A percentile compares a stretch with the other conserved stretches of the same genome.
phyloP scores from a whole-genome alignment of 2,113 vertebrate species.

The Dicaeum eximium region DNA sequence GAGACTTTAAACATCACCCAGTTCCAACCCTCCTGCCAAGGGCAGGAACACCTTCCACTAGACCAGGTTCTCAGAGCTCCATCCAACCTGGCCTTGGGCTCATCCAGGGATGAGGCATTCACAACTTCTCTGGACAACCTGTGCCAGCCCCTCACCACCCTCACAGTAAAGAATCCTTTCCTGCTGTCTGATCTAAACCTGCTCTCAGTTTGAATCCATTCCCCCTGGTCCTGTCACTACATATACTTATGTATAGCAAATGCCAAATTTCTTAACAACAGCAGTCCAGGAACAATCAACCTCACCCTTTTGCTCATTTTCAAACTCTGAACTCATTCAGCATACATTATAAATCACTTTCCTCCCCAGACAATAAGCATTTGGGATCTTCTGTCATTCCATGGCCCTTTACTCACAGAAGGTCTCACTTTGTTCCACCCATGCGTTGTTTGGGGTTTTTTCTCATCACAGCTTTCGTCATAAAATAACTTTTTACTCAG shows the following conservation, averaged over 20 bases:
- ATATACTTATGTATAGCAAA: not conserved
- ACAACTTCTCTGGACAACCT: not conserved
- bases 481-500: not conserved
- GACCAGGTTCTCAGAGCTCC: not conserved
- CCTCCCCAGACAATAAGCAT: not conserved
- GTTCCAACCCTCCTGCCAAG: not conserved
- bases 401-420: not conserved
- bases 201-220: not conserved
- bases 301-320: not conserved
- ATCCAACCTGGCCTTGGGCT: too few relatives aligned
- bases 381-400: not conserved
- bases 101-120: not conserved
- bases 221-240: not conserved
- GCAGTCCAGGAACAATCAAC: not conserved
- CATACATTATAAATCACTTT: conserved; percentile 13
- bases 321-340: not conserved
- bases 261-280: conserved; percentile 8
- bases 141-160: not conserved
- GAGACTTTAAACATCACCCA: not conserved
- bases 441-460: not conserved
- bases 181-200: not conserved
- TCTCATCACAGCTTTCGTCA: not conserved
- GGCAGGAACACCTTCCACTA: not conserved
- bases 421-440: not conserved
- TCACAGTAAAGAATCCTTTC: not conserved